Evolutionary conservation across 2,888 invertebrate species (phyloP), one percentile per base, ranked within the genome.

Genomic region (Amphipoea oculea): DNA sequence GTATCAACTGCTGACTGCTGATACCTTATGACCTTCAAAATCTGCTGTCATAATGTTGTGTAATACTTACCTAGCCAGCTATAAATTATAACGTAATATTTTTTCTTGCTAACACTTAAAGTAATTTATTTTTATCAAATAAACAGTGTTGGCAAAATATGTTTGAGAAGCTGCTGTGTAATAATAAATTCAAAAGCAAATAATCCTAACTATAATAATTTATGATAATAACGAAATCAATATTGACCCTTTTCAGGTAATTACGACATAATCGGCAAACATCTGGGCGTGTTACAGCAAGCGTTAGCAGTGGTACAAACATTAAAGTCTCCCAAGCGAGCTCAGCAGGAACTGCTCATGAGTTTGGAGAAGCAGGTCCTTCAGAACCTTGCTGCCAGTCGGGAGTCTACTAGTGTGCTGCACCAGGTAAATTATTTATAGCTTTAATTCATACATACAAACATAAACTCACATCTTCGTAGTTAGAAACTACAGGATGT

Each of bases 281-380:
- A 97, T 75, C 78, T 94, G 2, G 97, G 96, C 2, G 87, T 97
- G 0, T 82, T 97, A 0, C 97, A 97, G 78, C 96, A 97, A 83
- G 94, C 96, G 0, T 76, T 96, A 57, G 97, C 94, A 4, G 96
- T 98, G 23, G 96, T 97, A 11, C 97, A 98, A 89, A 96, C 97
- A 0, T 88, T 98, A 36, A 97, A 97, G 88, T 97, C 97, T 0
- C 96, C 97, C 0, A 95, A 95, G 81, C 95, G 97, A 0, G 93
- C 95, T 0, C 97, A 97, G 79, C 93, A 97, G 45, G 98, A 98
- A 79, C 93, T 98, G 40, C 92, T 98, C 9, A 96, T 97, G 90
- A 97, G 97, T 84, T 93, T 98, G 36, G 98, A 98, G 92, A 97
- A 97, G 88, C 96, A 98, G 86, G 96, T 98, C 78, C 91, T 97